Base-by-base conservation (phyloP, 2,888 invertebrate genomes). In the Leptura quadrifasciata region DNA sequence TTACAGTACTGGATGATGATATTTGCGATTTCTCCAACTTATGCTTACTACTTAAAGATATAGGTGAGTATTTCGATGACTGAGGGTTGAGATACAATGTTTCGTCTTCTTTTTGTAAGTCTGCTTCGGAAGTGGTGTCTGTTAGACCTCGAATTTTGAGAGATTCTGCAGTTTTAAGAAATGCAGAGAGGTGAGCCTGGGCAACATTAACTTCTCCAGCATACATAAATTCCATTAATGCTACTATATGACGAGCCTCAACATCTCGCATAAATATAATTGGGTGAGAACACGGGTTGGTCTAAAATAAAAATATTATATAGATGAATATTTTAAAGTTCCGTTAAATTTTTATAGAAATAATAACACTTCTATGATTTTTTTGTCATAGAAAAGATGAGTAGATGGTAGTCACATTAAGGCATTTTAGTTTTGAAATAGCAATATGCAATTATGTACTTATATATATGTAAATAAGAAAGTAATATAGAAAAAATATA, bases 181-280 rank as follows among this genome's bases (percentile, higher is more conserved):
- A 94, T 52, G 94, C 92, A 81, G 94, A 93, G 79, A 95, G 91
- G 86, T 95, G 94, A 78, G 94, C 93, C 90, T 95, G 95, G 83
- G 95, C 94, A 78, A 95, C 94, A 89, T 95, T 95, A 81, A 95
- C 95, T 90, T 95, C 95, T 71, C 95, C 95, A 82, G 94, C 94
- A 89, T 96, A 96, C 95, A 96, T 95, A 88, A 95, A 96, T 89
- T 95, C 95, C 87, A 95, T 91, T 77, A 95, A 91, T 72, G 95
- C 94, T 82, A 94, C 93, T 82, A 95, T 92, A 88, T 95, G 95
- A 86, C 93, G 92, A 85, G 94, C 94, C 86, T 94, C 94, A 85
- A 95, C 95, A 91, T 95, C 95, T 88, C 94, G 92, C 93, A 95
- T 94, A 89, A 95, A 95, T 88, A 95, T 94, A 90, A 95, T 95